Evolutionary conservation across 1,140 invertebrate species (phyloP), one percentile per base, ranked within the genome.

Genomic region (Tetragnatha versicolor): DNA sequence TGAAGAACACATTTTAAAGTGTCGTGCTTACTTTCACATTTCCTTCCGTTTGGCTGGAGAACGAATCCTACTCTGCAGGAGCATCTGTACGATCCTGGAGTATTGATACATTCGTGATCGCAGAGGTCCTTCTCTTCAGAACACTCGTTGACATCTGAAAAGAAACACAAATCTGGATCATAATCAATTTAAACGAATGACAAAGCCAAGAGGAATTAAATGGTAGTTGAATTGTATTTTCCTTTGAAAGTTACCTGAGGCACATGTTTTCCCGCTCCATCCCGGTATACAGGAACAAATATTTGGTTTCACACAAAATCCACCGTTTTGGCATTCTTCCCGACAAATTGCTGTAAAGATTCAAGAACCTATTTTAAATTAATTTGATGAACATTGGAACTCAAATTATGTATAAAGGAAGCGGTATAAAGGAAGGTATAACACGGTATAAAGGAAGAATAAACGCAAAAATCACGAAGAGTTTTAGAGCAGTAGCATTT

Each of bases 101-200:
- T 87, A 85, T 95, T 95, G 53, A 89, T 89, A 82, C 94, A 95
- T 1, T 88, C 87, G 84, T 94, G 92, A n/a, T 89, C 87, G 82
- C 93, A 95, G 55, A 83, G 82, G 45, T 85, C 82, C 5, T 79
- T 81, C 5, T 22, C 31, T 7, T 83, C 81, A 14, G 81, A 79
- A 82, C 87, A 88, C 80, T 88, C 87, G 80, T 88, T 86, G 45
- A 82, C 35, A 76, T 82, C 81, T 82, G 47, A 9, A 47, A 49
- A 55, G 58, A 49, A 49, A 49, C 6, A 45, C n/a, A n/a, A n/a
- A n/a, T n/a, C n/a, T 45, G 20, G 35, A 35, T 3, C 37, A 12
- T 17, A 47, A 6, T 25, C 27, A 22, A 22, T 14, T 58, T 29
- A 27, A 14, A 1, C 53, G 0, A 7, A 2, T 22, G 17, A 22